phyloP scores from a whole-genome alignment of 35 echinoderm and acorn worm genomes.

The Apostichopus japonicus region DNA sequence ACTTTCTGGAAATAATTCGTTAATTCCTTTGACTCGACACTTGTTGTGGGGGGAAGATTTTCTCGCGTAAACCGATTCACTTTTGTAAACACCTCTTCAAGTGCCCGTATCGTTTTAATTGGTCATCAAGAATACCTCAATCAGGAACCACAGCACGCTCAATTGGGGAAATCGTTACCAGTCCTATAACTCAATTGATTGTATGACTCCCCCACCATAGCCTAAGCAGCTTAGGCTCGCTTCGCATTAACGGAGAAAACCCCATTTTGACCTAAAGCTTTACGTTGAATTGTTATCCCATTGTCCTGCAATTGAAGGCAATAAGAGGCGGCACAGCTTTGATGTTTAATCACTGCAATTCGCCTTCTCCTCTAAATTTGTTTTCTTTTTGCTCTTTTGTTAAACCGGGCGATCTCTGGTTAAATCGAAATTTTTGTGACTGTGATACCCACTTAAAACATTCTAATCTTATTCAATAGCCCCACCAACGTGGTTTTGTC shows the following conservation, averaged over 20 bases:
- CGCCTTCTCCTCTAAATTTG: conserved; percentile 17
- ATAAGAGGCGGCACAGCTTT: background rate
- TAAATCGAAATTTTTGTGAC: conserved; percentile 22
- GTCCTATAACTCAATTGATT: conserved; percentile 28
- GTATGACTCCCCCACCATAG: background rate
- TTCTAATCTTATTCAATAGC: conserved; percentile 48
- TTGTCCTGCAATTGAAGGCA: conserved; percentile 21
- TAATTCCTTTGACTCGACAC: conserved; percentile 33
- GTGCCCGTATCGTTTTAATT: conserved; percentile 40
- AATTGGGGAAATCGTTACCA: conserved; percentile 24
- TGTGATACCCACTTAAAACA: conserved; percentile 15
- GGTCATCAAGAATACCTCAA: conserved; percentile 13
- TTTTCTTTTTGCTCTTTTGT: conserved; percentile 40
- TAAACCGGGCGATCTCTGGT: background rate
- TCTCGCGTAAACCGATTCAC: conserved; percentile 44
- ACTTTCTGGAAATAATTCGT: conserved; percentile 34
- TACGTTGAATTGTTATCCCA: background rate
- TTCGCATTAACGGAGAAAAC: background rate
- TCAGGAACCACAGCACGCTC: conserved; percentile 4
- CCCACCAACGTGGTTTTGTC: conserved; percentile 36
- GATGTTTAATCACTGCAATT: conserved; percentile 37
- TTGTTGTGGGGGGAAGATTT: conserved; percentile 24
- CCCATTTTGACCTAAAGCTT: background rate
- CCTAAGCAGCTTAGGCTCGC: conserved; percentile 32
- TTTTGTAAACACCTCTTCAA: conserved; percentile 30